A percentile compares a stretch with the other conserved stretches of the same genome.
Evolutionary conservation across 2,888 invertebrate genomes (phyloP).

Genomic region (Emmelina monodactyla): DNA sequence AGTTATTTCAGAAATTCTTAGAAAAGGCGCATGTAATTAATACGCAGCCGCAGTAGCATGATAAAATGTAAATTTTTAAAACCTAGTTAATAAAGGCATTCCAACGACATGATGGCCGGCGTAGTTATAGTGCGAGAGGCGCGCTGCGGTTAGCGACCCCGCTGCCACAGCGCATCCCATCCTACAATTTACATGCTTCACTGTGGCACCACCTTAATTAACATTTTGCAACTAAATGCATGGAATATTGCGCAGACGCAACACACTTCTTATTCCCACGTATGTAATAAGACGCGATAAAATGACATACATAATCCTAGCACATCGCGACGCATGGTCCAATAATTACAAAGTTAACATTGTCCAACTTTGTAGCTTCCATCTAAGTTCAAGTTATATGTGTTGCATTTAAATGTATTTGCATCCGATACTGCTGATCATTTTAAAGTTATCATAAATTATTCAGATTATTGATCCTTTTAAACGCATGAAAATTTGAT

Average conservation of each 20-base stretch:
- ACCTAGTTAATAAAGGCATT: background rate
- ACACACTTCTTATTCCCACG: conserved; percentile 17
- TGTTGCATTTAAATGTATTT: too few relatives aligned
- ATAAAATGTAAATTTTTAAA: too few relatives aligned
- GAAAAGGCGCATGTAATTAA: too few relatives aligned
- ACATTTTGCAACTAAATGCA: conserved; percentile 24
- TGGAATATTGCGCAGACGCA: background rate
- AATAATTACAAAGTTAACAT: background rate
- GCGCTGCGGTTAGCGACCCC: conserved; percentile 4
- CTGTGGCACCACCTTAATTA: conserved; percentile 23
- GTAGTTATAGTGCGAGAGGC: too few relatives aligned
- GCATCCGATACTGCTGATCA: too few relatives aligned
- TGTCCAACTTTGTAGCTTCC: background rate
- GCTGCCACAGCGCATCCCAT: conserved; percentile 11
- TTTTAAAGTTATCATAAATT: too few relatives aligned
- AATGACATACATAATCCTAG: conserved; percentile 4
- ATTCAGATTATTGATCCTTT: too few relatives aligned
- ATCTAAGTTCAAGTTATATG: too few relatives aligned
- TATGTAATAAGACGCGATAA: conserved; percentile 10
- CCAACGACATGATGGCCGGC: background rate
- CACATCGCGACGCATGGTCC: conserved; percentile 2
- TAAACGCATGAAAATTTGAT: too few relatives aligned
- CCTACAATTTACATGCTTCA: conserved; percentile 34
- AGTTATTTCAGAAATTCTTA: too few relatives aligned
- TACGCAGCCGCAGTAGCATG: too few relatives aligned